Percentiles rank a stretch among this genome's conserved stretches.
phyloP scores from a whole-genome alignment of 2,797 vertebrate genomes.

The Hipposideros larvatus region DNA sequence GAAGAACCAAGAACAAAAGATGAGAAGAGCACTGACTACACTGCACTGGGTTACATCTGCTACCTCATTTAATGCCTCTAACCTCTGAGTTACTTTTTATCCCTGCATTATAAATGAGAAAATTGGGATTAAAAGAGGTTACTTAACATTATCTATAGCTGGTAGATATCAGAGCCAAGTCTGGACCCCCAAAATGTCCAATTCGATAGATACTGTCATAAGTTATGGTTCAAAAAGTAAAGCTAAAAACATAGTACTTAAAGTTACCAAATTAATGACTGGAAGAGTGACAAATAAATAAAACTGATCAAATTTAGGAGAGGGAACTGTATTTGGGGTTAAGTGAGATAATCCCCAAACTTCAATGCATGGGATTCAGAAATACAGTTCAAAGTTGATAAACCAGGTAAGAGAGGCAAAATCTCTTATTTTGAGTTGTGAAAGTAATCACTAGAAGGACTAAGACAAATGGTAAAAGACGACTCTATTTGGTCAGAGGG shows the following conservation, averaged over 20 bases:
- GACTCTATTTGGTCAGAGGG: neutral
- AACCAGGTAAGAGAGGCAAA: neutral
- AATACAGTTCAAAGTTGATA: conserved; percentile 6
- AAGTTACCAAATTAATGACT: neutral
- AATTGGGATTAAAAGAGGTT: neutral
- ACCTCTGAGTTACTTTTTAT: neutral
- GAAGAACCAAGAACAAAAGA: neutral
- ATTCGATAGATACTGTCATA: neutral
- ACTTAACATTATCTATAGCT: neutral
- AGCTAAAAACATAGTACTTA: conserved; percentile 15
- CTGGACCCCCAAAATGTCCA: neutral
- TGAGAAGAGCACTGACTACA: neutral
- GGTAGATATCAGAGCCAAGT: neutral
- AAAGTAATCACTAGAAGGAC: conserved; percentile 3
- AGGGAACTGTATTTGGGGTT: neutral
- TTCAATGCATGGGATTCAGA: neutral
- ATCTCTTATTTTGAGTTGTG: neutral
- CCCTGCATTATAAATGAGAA: neutral
- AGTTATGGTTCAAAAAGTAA: neutral
- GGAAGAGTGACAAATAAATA: conserved; percentile 23
- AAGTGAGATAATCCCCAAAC: conserved; percentile 8
- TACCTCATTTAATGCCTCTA: neutral
- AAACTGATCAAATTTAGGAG: conserved; percentile 8
- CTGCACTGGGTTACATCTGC: neutral
- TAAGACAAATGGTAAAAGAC: neutral